phyloP scores from a whole-genome alignment of 2,888 invertebrate genomes.

The Buathra laborator region DNA sequence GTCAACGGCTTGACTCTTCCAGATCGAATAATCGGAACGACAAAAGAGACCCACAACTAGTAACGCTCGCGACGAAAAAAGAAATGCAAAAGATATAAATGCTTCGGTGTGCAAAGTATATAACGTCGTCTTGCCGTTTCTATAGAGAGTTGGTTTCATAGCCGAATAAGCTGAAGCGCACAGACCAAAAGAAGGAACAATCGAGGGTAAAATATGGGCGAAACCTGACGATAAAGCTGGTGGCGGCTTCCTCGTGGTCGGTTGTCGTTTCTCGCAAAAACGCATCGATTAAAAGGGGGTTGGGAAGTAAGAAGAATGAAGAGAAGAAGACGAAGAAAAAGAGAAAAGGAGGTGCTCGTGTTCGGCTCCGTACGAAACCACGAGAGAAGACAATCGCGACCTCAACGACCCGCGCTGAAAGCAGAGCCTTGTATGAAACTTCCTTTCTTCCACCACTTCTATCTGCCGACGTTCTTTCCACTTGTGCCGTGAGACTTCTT shows the following conservation, averaged over 20 bases:
- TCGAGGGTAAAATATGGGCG: conserved; percentile 77
- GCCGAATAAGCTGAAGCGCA: conserved; percentile 35
- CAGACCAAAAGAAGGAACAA: conserved; percentile 72
- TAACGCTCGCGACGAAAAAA: neutral
- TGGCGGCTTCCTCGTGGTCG: conserved; percentile 74
- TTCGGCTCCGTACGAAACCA: conserved; percentile 46
- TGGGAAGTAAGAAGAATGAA: conserved; percentile 43
- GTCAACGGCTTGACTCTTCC: conserved; percentile 32
- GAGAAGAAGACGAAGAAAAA: conserved; percentile 35
- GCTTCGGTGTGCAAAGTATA: conserved; percentile 35
- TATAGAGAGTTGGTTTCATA: conserved; percentile 15
- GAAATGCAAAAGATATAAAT: conserved; percentile 42
- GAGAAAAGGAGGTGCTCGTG: conserved; percentile 8
- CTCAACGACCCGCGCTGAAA: conserved; percentile 81
- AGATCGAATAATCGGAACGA: conserved; percentile 48
- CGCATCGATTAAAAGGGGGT: conserved; percentile 74
- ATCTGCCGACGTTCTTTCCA: conserved; percentile 46
- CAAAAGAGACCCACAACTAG: neutral
- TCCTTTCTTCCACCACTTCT: conserved; percentile 60
- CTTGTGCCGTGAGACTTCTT: conserved; percentile 41
- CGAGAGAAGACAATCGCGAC: conserved; percentile 78
- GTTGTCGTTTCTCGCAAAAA: conserved; percentile 63
- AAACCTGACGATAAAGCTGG: conserved; percentile 77
- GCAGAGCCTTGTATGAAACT: conserved; percentile 82
- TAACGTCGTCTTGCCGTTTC: conserved; percentile 35